Percentiles rank a stretch among this genome's conserved stretches.
Evolutionary conservation across 2,113 vertebrate species (phyloP).

Genomic region (Pholis gunnellus): DNA sequence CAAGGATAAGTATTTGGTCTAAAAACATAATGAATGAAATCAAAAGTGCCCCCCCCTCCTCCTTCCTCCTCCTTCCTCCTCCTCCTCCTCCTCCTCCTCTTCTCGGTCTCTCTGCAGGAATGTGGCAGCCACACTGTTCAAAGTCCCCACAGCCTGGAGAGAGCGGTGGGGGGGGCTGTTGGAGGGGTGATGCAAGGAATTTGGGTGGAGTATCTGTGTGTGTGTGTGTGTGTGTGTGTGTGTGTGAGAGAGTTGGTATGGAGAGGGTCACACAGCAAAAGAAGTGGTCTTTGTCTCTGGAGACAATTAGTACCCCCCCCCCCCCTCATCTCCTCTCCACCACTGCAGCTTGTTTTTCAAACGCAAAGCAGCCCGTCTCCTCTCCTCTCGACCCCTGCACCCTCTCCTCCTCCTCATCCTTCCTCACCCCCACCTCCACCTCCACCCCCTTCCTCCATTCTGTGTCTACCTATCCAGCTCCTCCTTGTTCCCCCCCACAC

Average conservation of each 20-base stretch:
- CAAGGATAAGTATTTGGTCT: background rate
- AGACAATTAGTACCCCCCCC: conserved; percentile 48
- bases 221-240: conserved; percentile 24
- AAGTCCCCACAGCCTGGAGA: conserved; percentile 54
- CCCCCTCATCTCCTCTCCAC: conserved; percentile 34
- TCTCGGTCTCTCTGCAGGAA: conserved; percentile 46
- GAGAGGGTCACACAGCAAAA: conserved; percentile 56
- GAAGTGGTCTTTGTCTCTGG: conserved; percentile 66
- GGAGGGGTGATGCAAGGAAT: conserved; percentile 58
- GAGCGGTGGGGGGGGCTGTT: background rate
- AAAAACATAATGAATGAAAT: conserved; percentile 9
- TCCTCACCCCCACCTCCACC: conserved; percentile 11
- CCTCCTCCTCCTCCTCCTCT: background rate
- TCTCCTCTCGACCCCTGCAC: conserved; percentile 36
- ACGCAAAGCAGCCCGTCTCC: conserved; percentile 47
- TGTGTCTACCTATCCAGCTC: conserved; percentile 2
- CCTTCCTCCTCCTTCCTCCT: background rate
- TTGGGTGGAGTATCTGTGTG: conserved; percentile 57
- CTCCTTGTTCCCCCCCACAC: conserved; percentile 13
- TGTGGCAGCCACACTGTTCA: conserved; percentile 59
- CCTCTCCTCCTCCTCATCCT: conserved; percentile 39
- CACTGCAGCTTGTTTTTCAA: conserved; percentile 50
- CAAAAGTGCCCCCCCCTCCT: background rate
- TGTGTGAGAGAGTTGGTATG: conserved; percentile 19
- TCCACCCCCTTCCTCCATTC: conserved; percentile 1